Evolutionary conservation across 2,797 vertebrate genomes (phyloP).

Genomic region (Anolis apletophallus): DNA sequence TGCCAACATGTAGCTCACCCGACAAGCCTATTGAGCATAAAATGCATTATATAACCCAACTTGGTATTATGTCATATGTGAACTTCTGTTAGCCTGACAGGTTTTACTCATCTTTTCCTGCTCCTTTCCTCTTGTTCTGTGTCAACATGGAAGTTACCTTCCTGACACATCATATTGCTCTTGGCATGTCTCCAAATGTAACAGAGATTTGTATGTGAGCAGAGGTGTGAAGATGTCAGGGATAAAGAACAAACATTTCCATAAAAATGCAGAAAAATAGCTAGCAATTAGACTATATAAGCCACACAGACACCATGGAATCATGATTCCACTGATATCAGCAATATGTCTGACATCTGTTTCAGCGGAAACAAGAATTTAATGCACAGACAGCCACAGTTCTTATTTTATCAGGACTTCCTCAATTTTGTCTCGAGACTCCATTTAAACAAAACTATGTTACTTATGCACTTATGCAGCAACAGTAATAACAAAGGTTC

Average conservation of each 20-base stretch:
- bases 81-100: slow-evolving; percentile 31
- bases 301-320: background rate
- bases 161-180: slow-evolving; percentile 40
- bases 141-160: slow-evolving; percentile 39
- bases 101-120: background rate
- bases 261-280: slow-evolving; percentile 46
- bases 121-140: background rate
- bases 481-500: background rate
- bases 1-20: slow-evolving; percentile 57
- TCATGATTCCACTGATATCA: slow-evolving; percentile 19
- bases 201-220: slow-evolving; percentile 10
- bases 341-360: background rate
- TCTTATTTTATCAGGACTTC: background rate
- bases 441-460: background rate
- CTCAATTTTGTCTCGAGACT: background rate
- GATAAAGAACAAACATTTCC: slow-evolving; percentile 47
- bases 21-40: slow-evolving; percentile 56
- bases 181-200: slow-evolving; percentile 39
- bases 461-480: background rate
- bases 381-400: background rate
- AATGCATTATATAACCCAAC: slow-evolving; percentile 55
- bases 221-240: slow-evolving; percentile 30
- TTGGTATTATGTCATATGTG: slow-evolving; percentile 50
- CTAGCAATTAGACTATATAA: slow-evolving; percentile 37
- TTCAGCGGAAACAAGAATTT: background rate